These are phyloP conservation scores for Ophiothrix spiculata DNA, from an alignment of 35 echinoderm and acorn worm species.

Conservation along the genomic window DNA sequence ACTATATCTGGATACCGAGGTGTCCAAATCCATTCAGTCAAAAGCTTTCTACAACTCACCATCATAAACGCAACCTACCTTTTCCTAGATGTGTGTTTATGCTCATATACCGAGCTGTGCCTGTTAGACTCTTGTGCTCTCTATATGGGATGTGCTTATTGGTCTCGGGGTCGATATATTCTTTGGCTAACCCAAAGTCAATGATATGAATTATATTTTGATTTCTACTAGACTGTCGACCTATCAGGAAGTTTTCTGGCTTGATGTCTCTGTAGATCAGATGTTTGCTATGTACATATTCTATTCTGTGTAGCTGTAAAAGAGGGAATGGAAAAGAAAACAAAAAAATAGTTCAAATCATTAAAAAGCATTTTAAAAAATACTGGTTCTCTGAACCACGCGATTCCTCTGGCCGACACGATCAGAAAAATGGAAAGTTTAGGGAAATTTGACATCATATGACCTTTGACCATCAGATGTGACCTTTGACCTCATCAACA, in stretches of 20 bases:
- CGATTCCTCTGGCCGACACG: no score
- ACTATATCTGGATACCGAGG: no score
- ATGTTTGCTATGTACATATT: slow-evolving; percentile 99
- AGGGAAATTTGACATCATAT: no score
- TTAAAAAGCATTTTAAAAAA: neutral
- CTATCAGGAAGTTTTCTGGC: slow-evolving; percentile 99
- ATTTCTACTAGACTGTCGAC: slow-evolving; percentile 69
- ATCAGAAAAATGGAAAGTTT: no score
- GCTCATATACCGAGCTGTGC: slow-evolving; percentile 99
- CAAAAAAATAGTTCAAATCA: slow-evolving; percentile 9
- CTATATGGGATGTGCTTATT: slow-evolving; percentile 99
- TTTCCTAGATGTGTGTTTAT: slow-evolving; percentile 99
- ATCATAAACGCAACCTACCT: slow-evolving; percentile 79
- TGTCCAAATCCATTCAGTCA: no score
- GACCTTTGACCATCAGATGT: no score
- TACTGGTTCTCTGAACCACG: no score
- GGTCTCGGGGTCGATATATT: slow-evolving; percentile 99
- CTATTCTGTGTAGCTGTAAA: slow-evolving; percentile 96
- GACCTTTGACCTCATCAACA: no score
- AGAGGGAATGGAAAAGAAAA: slow-evolving; percentile 37
- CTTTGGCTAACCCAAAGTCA: slow-evolving; percentile 99
- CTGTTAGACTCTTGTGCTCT: slow-evolving; percentile 99
- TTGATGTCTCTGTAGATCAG: slow-evolving; percentile 98
- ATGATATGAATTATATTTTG: slow-evolving; percentile 95
- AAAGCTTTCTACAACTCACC: no score